These are phyloP conservation scores for Maccullochella peelii DNA, from an alignment of 2,113 vertebrate genomes.

Conservation along the genomic window DNA sequence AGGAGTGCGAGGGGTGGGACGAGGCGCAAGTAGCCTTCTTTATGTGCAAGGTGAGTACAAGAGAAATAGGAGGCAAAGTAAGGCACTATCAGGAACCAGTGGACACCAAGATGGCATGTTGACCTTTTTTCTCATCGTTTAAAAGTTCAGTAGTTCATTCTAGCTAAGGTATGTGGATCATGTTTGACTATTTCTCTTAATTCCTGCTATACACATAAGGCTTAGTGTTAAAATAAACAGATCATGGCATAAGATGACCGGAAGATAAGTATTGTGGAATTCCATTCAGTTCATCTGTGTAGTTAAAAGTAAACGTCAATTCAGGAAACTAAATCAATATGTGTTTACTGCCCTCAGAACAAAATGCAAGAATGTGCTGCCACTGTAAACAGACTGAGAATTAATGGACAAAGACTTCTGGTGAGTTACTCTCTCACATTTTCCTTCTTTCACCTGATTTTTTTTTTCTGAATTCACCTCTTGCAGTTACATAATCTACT, in stretches of 20 bases:
- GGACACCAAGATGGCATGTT: neutral
- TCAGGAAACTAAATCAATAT: neutral
- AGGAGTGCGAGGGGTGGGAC: conserved; percentile 88
- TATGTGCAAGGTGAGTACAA: conserved; percentile 85
- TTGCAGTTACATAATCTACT: neutral
- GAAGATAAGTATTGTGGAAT: neutral
- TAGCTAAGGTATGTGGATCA: neutral
- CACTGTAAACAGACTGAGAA: conserved; percentile 77
- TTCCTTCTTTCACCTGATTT: conserved; percentile 10
- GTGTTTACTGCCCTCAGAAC: conserved; percentile 74
- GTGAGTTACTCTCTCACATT: conserved; percentile 75
- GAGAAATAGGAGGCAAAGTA: neutral
- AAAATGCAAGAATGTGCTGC: conserved; percentile 85
- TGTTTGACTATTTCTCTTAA: neutral
- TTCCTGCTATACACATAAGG: neutral
- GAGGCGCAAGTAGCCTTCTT: conserved; percentile 84
- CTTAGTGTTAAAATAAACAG: neutral
- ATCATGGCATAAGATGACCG: neutral
- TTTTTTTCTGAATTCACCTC: no score
- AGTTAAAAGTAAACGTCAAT: neutral
- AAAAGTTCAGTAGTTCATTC: neutral
- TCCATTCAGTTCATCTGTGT: neutral
- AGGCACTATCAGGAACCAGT: neutral
- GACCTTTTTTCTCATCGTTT: conserved; percentile 17
- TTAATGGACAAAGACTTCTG: conserved; percentile 85